phyloP scores from a whole-genome alignment of 1,140 invertebrate species.

The Laodelphax striatellus region DNA sequence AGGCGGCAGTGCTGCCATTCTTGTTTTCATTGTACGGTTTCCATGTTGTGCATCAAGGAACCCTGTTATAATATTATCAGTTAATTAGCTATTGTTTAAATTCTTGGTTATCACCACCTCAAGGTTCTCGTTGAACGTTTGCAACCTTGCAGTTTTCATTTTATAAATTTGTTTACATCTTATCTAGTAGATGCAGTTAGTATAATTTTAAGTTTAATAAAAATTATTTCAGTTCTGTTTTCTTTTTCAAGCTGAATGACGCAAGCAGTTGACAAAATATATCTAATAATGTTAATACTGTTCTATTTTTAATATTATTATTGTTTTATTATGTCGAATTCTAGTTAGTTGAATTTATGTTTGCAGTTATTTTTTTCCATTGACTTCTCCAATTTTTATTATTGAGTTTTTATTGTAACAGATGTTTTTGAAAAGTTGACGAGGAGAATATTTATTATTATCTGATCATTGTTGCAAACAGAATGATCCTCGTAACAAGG shows the following conservation, averaged over 20 bases:
- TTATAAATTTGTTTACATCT: slow-evolving; percentile 21
- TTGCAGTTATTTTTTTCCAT: neutral
- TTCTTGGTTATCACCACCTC: slow-evolving; percentile 22
- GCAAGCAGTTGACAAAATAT: slow-evolving; percentile 21
- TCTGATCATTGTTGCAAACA: neutral
- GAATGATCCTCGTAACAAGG: neutral
- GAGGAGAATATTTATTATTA: neutral
- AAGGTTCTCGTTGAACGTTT: slow-evolving; percentile 23
- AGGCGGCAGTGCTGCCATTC: slow-evolving; percentile 8
- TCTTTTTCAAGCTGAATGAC: slow-evolving; percentile 18
- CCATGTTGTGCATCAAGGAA: neutral
- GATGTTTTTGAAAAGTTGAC: slow-evolving; percentile 1
- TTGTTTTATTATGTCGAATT: neutral
- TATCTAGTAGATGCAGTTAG: slow-evolving; percentile 22
- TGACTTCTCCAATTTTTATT: neutral
- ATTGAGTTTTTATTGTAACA: slow-evolving; percentile 3
- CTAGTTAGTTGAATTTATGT: slow-evolving; percentile 1
- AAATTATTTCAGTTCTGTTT: slow-evolving; percentile 16
- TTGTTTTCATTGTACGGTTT: slow-evolving; percentile 11
- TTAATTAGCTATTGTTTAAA: slow-evolving; percentile 23
- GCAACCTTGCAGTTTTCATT: slow-evolving; percentile 20
- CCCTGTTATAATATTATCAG: slow-evolving; percentile 14
- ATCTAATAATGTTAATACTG: slow-evolving; percentile 10
- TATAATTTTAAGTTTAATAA: slow-evolving; percentile 20
- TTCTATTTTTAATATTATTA: neutral